These are phyloP conservation scores for Diceros bicornis DNA, from an alignment of 2,797 vertebrate genomes.

Conservation along the genomic window DNA sequence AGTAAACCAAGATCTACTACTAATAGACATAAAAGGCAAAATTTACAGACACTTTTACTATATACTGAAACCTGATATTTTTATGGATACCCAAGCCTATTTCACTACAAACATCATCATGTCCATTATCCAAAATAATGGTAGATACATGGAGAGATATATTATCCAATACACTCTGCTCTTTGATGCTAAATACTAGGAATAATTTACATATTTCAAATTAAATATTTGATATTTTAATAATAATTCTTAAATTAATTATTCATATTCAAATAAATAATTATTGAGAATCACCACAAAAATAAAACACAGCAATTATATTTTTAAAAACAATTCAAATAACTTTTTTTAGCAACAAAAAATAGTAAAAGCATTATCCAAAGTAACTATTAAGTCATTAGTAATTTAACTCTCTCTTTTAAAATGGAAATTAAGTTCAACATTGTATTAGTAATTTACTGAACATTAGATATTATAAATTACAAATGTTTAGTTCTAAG, in stretches of 20 bases:
- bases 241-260: not conserved
- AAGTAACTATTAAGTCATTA: conserved; percentile 35
- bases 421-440: conserved; percentile 47
- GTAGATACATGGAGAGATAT: not conserved
- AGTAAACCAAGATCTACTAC: conserved; percentile 12
- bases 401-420: not conserved
- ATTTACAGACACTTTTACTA: not conserved
- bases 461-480: conserved; percentile 33
- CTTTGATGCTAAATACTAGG: not conserved
- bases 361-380: not conserved
- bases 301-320: not conserved
- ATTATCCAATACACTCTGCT: not conserved
- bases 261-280: no score
- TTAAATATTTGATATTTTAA: conserved; percentile 51
- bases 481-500: not conserved
- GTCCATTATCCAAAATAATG: conserved; percentile 34
- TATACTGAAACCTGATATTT: not conserved
- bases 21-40: conserved; percentile 11
- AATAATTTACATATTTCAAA: not conserved
- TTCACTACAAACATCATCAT: not conserved
- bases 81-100: not conserved
- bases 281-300: conserved; percentile 5
- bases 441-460: conserved; percentile 9
- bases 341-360: conserved; percentile 39
- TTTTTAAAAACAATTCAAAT: conserved; percentile 13